phyloP scores from a whole-genome alignment of 1,140 invertebrate species.

The Latrodectus geometricus region DNA sequence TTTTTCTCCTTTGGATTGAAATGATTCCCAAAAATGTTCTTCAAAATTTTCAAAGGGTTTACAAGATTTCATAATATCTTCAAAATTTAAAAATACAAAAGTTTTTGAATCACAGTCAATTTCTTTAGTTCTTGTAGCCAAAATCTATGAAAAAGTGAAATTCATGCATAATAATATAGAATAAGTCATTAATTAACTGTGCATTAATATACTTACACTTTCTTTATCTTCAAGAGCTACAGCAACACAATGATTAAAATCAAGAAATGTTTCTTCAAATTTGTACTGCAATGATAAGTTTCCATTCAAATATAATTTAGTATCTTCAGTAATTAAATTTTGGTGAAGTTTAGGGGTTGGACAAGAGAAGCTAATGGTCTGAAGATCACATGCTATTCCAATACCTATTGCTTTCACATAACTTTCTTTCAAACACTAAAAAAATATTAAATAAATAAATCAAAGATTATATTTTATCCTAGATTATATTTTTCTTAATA shows the following conservation, averaged over 20 bases:
- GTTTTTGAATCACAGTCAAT: not conserved
- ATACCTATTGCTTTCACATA: conserved; percentile 91
- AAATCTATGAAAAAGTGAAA: not conserved
- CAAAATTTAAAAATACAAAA: conserved; percentile 25
- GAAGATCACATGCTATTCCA: conserved; percentile 84
- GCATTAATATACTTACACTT: not conserved
- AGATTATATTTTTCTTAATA: no score
- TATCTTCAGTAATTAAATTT: conserved; percentile 75
- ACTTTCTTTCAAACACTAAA: conserved; percentile 89
- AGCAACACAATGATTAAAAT: conserved; percentile 82
- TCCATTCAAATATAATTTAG: conserved; percentile 77
- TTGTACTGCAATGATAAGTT: conserved; percentile 76
- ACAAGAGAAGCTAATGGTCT: conserved; percentile 81
- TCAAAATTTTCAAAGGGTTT: conserved; percentile 31
- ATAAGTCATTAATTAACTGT: not conserved
- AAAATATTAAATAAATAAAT: conserved; percentile 24
- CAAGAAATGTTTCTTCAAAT: conserved; percentile 90
- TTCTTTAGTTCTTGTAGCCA: not conserved
- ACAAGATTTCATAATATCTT: conserved; percentile 28
- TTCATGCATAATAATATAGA: not conserved
- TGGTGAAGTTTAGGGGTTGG: conserved; percentile 70
- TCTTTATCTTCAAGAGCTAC: conserved; percentile 73
- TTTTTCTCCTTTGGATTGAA: conserved; percentile 27
- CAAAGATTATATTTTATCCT: no score
- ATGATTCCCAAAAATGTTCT: conserved; percentile 29